These are phyloP conservation scores for Dexiosoma caninum DNA, from an alignment of 2,888 invertebrate genomes.

Conservation along the genomic window DNA sequence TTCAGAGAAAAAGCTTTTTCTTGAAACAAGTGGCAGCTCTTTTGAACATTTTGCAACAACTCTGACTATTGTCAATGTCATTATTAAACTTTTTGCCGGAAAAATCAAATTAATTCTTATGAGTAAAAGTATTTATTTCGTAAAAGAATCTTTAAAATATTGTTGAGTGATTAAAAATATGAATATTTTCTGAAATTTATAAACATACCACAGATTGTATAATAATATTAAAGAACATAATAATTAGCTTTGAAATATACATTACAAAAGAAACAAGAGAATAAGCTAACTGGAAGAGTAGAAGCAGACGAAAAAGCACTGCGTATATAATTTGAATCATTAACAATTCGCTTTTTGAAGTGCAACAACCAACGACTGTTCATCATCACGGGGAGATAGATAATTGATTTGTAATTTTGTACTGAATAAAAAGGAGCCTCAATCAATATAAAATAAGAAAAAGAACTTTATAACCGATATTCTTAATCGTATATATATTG, in stretches of 20 bases:
- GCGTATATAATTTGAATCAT: conserved; percentile 55
- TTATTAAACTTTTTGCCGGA: conserved; percentile 7
- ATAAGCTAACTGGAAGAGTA: conserved; percentile 26
- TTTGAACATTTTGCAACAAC: neutral
- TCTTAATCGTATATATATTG: neutral
- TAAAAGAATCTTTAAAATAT: neutral
- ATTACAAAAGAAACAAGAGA: neutral
- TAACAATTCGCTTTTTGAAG: conserved; percentile 55
- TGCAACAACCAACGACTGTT: conserved; percentile 46
- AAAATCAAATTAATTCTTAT: neutral
- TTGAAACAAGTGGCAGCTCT: neutral
- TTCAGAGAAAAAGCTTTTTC: neutral
- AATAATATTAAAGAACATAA: neutral
- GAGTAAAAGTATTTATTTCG: neutral
- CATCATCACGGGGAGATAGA: conserved; percentile 28
- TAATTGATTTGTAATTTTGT: neutral
- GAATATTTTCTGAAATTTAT: too few relatives aligned
- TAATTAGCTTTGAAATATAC: neutral
- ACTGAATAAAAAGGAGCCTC: conserved; percentile 35
- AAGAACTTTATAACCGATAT: neutral
- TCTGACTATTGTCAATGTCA: neutral
- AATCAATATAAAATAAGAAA: neutral
- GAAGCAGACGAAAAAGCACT: conserved; percentile 41
- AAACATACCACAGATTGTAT: too few relatives aligned
- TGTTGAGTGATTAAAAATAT: neutral